Percentiles rank a stretch among this genome's conserved stretches.
These are phyloP conservation scores for Cyphomyrus plagiostoma DNA, from an alignment of 2,113 vertebrate genomes.

Conservation along the genomic window DNA sequence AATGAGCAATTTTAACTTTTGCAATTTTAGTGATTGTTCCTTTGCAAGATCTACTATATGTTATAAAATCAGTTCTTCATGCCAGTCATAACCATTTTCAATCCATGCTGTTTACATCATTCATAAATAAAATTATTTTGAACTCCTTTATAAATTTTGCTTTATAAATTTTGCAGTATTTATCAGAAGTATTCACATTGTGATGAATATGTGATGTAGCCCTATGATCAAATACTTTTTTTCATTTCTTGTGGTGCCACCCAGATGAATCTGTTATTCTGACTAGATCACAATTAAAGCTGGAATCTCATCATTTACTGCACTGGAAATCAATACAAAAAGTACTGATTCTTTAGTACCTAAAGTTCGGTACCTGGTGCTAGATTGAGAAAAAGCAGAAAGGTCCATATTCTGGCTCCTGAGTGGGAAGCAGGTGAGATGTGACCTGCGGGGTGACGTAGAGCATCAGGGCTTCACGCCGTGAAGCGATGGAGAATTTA, in stretches of 20 bases:
- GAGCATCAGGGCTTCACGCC: background rate
- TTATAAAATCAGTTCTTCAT: background rate
- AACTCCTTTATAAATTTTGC: background rate
- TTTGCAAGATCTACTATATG: background rate
- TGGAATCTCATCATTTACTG: background rate
- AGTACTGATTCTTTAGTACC: background rate
- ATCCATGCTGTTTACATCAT: background rate
- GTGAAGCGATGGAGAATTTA: background rate
- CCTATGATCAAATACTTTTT: background rate
- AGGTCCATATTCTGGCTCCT: background rate
- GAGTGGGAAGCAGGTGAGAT: background rate
- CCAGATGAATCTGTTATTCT: background rate
- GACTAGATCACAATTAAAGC: background rate
- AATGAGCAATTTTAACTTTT: background rate
- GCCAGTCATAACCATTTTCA: background rate
- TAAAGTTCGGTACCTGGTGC: background rate
- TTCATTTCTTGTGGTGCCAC: background rate
- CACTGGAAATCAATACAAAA: background rate
- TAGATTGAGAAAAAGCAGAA: background rate
- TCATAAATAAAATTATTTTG: background rate
- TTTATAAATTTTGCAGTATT: background rate
- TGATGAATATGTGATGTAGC: background rate
- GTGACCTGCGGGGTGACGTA: conserved; percentile 4
- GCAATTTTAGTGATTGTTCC: background rate
- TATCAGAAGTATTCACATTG: background rate